Evolutionary conservation across 2,888 invertebrate genomes (phyloP).

Genomic region (Coenonympha arcania): DNA sequence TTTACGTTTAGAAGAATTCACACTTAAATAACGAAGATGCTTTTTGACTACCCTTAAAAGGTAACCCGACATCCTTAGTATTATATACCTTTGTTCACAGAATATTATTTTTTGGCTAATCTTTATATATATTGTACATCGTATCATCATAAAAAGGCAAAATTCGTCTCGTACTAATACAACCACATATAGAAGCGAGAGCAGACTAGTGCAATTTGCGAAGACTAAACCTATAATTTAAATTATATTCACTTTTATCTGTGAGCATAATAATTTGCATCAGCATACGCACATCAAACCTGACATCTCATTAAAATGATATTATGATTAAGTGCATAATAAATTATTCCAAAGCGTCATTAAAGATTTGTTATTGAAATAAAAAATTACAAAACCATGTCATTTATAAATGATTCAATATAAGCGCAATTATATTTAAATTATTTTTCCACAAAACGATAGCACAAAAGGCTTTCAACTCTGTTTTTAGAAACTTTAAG

Average conservation of each 20-base stretch:
- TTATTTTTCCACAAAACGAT: background rate
- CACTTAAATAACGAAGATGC: no score
- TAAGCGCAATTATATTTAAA: background rate
- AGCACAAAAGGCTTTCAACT: background rate
- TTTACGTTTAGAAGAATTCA: no score
- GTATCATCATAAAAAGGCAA: no score
- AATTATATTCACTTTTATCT: no score
- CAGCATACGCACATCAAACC: background rate
- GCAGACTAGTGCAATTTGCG: background rate
- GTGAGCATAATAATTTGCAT: background rate
- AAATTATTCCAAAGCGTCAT: background rate
- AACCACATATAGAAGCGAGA: no score
- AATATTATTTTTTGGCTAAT: no score
- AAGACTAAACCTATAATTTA: background rate
- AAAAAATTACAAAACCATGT: slow-evolving; percentile 10
- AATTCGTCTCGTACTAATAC: no score
- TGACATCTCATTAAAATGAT: slow-evolving; percentile 2
- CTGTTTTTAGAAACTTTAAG: background rate
- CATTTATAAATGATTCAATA: slow-evolving; percentile 12
- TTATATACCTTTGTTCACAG: no score
- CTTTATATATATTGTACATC: no score
- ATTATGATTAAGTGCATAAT: background rate
- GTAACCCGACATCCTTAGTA: no score
- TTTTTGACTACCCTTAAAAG: no score
- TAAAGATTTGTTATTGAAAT: background rate